Base-by-base conservation (phyloP, 2,113 vertebrate genomes). In the Petrocephalus zakoni region DNA sequence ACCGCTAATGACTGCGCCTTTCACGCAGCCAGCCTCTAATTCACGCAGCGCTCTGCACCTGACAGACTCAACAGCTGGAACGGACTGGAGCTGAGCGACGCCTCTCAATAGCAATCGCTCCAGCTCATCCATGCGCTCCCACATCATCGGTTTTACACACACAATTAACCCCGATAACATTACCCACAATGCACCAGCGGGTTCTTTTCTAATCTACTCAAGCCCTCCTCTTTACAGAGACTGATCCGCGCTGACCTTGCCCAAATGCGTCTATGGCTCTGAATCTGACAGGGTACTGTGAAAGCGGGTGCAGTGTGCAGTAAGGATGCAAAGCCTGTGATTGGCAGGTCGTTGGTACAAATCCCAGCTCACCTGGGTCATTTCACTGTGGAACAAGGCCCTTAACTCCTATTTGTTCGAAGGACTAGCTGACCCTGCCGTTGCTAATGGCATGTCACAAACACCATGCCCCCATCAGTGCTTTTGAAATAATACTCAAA, bases 381-480 rank as follows among this genome's bases (percentile, higher is more conserved):
- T 64, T 25, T 11, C n/a, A 90, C 89, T 91, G 92, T 92, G 82
- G 87, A 92, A 90, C 90, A 87, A 94, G 93, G 90, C 91, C 92
- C 53, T 51, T 56, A 84, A 85, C 75, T 22, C 22, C 42, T 2
- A 0, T 0, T 21, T 42, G 58, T 8, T 10, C 2, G 58, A 61
- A 15, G 34, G 15, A 61, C 37, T 22, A 6, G 34, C 4, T 21
- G 34, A 21, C 37, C 6, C 46, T 15, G 61, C 61, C 61, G 11
- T 3, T 0, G 25, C 61, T 64, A 64, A 64, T 25, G 25, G 15
- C 15, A 53, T 53, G 9, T 64, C 58, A 64, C 58, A 64, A 10
- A 82, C 78, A 46, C 42, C 8, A 3, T 10, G 7, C 61, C 61
- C n/a, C n/a, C 25, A 15, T 22, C 51, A 25, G 4, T 13, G 3